phyloP scores from a whole-genome alignment of 2,113 vertebrate species.

The Gobius niger region DNA sequence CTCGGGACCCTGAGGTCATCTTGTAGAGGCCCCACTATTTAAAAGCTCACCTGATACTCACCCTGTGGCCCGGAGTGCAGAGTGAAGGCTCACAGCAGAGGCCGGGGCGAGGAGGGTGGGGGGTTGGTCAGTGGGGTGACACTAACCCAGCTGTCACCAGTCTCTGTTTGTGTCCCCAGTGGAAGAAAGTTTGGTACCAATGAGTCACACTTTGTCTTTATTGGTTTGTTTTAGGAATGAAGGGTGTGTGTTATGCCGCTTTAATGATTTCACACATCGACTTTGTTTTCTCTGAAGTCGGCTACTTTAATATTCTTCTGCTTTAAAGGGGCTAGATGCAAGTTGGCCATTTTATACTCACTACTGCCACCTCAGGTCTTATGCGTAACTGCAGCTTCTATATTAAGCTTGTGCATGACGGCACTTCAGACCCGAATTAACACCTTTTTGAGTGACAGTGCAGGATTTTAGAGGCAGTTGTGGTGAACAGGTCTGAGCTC shows the following conservation, averaged over 20 bases:
- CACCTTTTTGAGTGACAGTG: no score
- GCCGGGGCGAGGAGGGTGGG: slow-evolving; percentile 2
- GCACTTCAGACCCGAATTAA: no score
- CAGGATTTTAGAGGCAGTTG: no score
- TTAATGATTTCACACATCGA: not conserved
- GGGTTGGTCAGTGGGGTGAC: slow-evolving; percentile 6
- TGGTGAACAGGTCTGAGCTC: no score
- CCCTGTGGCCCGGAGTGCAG: slow-evolving; percentile 73
- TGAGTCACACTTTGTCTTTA: not conserved
- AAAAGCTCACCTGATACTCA: slow-evolving; percentile 79
- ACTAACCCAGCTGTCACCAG: slow-evolving; percentile 63
- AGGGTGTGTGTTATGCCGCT: not conserved
- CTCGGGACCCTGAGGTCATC: slow-evolving; percentile 72
- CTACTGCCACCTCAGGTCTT: no score
- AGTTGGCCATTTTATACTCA: no score
- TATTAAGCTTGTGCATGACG: no score
- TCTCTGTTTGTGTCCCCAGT: slow-evolving; percentile 30
- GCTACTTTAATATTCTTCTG: no score
- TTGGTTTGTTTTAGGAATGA: not conserved
- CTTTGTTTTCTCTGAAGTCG: not conserved
- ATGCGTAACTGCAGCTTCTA: no score
- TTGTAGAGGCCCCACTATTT: slow-evolving; percentile 69
- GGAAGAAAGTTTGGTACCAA: not conserved
- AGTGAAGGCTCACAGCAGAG: slow-evolving; percentile 74
- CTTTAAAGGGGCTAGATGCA: no score